These are phyloP conservation scores for Oppia nitens DNA, from an alignment of 1,140 invertebrate species.

Conservation along the genomic window DNA sequence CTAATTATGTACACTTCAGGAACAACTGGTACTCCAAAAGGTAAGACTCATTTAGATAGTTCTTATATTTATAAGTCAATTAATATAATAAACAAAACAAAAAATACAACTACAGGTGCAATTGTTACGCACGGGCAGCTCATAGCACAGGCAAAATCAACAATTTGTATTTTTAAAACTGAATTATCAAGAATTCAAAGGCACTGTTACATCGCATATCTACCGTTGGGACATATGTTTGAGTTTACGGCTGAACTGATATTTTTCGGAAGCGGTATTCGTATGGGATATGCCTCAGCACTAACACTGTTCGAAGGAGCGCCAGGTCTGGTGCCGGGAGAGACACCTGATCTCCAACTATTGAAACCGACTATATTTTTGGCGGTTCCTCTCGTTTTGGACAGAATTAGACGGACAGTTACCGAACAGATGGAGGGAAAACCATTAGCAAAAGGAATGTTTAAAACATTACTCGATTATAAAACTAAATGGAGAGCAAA, in stretches of 20 bases:
- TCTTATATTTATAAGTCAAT: not conserved
- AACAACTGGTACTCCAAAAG: conserved; percentile 74
- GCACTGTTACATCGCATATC: conserved; percentile 36
- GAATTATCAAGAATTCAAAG: not conserved
- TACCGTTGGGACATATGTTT: conserved; percentile 92
- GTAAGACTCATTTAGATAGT: no score
- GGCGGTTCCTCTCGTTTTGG: conserved; percentile 53
- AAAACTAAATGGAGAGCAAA: conserved; percentile 23
- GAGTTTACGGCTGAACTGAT: conserved; percentile 49
- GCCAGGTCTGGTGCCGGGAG: conserved; percentile 81
- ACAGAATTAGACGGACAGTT: conserved; percentile 29
- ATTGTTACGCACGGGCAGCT: conserved; percentile 20
- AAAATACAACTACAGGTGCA: conserved; percentile 39
- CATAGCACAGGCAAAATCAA: not conserved
- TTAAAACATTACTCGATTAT: conserved; percentile 28
- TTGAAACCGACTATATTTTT: conserved; percentile 84
- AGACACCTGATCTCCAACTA: conserved; percentile 63
- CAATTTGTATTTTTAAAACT: not conserved
- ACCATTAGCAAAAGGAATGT: conserved; percentile 26
- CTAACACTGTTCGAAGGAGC: conserved; percentile 83
- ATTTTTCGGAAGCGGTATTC: conserved; percentile 49
- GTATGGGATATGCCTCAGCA: conserved; percentile 89
- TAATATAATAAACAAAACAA: conserved; percentile 51
- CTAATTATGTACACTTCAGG: conserved; percentile 94
- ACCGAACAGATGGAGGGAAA: conserved; percentile 26